Percentiles rank a stretch among this genome's conserved stretches.
phyloP scores from a whole-genome alignment of 2,888 invertebrate species.

The Tuta absoluta region DNA sequence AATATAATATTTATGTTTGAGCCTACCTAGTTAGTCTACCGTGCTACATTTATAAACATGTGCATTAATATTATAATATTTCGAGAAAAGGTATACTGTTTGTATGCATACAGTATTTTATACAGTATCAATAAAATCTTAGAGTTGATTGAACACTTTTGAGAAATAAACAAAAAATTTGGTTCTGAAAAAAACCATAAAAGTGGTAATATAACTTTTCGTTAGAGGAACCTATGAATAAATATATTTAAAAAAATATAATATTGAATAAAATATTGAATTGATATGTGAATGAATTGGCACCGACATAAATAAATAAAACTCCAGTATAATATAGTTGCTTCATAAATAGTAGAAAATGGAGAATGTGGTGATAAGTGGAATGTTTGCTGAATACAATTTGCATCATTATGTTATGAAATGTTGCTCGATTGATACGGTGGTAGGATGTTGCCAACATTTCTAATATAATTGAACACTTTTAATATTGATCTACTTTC shows the following conservation, averaged over 20 bases:
- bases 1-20: constrained; percentile 36
- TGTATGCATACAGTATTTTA: constrained; percentile 45
- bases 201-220: neutral
- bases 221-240: neutral
- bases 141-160: neutral
- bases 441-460: neutral
- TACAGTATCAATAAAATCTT: too few species aligned
- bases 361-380: too few species aligned
- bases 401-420: too few species aligned
- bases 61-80: constrained; percentile 31
- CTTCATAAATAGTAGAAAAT: neutral
- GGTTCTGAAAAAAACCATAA: neutral
- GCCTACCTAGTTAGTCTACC: constrained; percentile 1
- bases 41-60: constrained; percentile 23
- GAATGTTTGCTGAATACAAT: too few species aligned
- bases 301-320: neutral
- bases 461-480: too few species aligned
- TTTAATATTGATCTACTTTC: too few species aligned
- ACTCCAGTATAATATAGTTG: neutral
- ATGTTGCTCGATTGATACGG: neutral
- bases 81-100: constrained; percentile 50
- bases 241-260: neutral
- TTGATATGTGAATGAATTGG: constrained; percentile 12
- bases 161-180: neutral
- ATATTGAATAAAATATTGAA: neutral